Base-by-base conservation (phyloP, 1,140 invertebrate genomes). In the Hyles euphorbiae region DNA sequence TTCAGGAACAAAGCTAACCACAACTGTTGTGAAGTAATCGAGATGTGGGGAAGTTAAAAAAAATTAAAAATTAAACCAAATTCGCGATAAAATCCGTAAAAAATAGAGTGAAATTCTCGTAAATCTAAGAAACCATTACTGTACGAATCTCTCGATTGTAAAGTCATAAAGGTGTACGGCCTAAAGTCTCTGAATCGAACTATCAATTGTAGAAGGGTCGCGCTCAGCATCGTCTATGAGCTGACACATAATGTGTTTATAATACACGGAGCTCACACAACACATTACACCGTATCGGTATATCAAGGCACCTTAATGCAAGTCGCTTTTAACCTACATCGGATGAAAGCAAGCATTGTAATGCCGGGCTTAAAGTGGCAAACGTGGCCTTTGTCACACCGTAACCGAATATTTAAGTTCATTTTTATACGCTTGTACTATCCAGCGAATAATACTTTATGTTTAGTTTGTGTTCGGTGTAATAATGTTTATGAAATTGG, bases 301-400 rank as follows among this genome's bases (percentile, higher is more conserved):
- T 71, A 65, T 64, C 61, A 68, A 65, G 58, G 48, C 66, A 70
- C 71, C 67, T 75, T 76, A 74, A 79, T 79, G 74, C 74, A 74
- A 63, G 65, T 64, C 49, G 70, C 75, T 77, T 77, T 77, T 77
- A 77, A 72, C 75, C 75, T 64, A 77, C 72, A 71, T 77, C 57
- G 61, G 58, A 59, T 71, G 59, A 67, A 67, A 68, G 64, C 67
- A 36, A 53, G 34, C 60, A 49, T n/a, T 48, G 66, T 54, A 59
- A 60, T 57, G 47, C 60, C 12, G 47, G 34, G 45, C 54, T 61
- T 62, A 51, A 55, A 63, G 57, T 56, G 60, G 47, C 22, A 11
- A 48, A 48, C 47, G n/a, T 5, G 36, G 8, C 36, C 36, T 40
- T 40, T 40, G 52, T 33, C 52, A 47, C 44, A 40, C 36, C 34